Evolutionary conservation across 2,797 vertebrate genomes (phyloP).

Genomic region (Hyperoplus lanceolatus): DNA sequence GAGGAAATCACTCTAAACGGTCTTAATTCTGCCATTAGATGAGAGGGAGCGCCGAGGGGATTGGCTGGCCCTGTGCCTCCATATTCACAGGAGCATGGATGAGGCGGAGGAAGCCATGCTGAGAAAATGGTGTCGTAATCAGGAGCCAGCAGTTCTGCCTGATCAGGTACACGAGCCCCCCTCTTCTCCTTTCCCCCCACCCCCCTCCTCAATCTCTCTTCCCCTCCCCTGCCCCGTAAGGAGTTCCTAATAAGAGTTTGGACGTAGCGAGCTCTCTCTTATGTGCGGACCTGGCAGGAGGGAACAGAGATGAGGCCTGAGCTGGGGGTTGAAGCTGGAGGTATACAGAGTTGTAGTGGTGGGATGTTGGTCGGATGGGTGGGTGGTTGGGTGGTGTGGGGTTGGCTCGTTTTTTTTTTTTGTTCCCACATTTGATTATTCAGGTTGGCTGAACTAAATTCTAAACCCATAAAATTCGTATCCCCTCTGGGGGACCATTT

Average conservation of each 20-base stretch:
- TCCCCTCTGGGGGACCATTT: constrained; percentile 90
- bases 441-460: constrained; percentile 93
- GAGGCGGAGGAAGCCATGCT: constrained; percentile 93
- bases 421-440: constrained; percentile 95
- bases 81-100: constrained; percentile 98
- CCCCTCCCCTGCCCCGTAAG: constrained; percentile 85
- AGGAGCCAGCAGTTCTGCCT: constrained; percentile 95
- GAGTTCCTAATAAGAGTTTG: constrained; percentile 93
- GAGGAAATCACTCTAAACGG: constrained; percentile 99
- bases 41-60: constrained; percentile 91
- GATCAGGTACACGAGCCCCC: constrained; percentile 93
- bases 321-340: constrained; percentile 74
- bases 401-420: constrained; percentile 78
- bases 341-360: constrained; percentile 68
- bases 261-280: constrained; percentile 82
- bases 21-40: constrained; percentile 99
- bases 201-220: constrained; percentile 66
- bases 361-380: constrained; percentile 56
- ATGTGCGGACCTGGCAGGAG: constrained; percentile 83
- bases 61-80: constrained; percentile 93
- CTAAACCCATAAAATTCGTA: constrained; percentile 91
- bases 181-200: constrained; percentile 72
- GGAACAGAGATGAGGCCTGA: constrained; percentile 78
- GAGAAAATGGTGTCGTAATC: constrained; percentile 99
- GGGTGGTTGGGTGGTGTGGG: constrained; percentile 68